Conservation (phyloP, 2,113 vertebrate species). For the Talpa occidentalis region DNA sequence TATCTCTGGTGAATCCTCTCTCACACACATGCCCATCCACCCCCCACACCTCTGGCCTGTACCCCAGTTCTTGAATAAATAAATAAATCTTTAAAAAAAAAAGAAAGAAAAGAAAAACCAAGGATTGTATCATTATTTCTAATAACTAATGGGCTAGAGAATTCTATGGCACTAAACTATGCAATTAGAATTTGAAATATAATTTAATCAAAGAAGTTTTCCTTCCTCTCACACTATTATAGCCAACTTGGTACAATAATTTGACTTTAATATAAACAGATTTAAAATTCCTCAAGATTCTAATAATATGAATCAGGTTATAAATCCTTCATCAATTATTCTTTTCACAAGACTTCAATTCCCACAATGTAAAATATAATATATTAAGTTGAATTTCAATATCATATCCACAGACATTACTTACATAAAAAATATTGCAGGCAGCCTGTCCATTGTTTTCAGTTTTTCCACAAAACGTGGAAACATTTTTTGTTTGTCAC, state of each 20-base stretch:
- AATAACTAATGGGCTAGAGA: background rate
- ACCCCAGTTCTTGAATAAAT: no score
- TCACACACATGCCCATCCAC: no score
- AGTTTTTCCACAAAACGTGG: constrained; percentile 61
- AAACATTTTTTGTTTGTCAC: background rate
- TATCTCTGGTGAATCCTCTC: no score
- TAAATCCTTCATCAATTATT: background rate
- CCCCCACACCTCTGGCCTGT: no score
- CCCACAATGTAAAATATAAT: background rate
- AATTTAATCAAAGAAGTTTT: background rate
- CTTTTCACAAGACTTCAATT: background rate
- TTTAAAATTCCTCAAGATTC: background rate
- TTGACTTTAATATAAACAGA: background rate
- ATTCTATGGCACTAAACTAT: background rate
- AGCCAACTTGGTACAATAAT: background rate
- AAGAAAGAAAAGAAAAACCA: no score
- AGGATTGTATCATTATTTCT: background rate
- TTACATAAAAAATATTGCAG: constrained; percentile 70
- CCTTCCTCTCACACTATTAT: background rate
- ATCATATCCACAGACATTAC: background rate
- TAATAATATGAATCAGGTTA: background rate
- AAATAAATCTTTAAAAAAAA: no score
- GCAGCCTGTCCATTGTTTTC: constrained; percentile 54
- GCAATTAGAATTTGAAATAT: background rate
- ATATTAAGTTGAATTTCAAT: no score